Conservation (phyloP, 2,797 vertebrate species). For the Stomatorhinus walkeri region DNA sequence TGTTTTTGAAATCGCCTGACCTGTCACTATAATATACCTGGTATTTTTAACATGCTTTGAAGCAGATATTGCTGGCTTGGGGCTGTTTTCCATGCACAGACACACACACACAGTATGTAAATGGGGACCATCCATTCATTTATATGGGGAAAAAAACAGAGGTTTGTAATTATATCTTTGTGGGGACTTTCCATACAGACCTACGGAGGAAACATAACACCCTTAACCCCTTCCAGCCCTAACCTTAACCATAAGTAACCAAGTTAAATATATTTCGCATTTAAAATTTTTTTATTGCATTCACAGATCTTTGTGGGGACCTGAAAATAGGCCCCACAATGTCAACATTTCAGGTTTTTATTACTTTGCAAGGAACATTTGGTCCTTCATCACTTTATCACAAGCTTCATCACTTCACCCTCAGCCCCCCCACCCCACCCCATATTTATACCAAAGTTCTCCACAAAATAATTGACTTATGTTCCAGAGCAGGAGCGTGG, state of each 20-base stretch:
- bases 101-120: neutral
- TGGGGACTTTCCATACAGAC: neutral
- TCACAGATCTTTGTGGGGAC: neutral
- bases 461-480: neutral
- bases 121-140: too few relatives aligned
- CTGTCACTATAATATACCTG: neutral
- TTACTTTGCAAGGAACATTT: neutral
- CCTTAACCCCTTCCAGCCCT: too few relatives aligned
- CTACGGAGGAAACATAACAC: neutral
- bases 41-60: neutral
- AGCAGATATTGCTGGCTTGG: neutral
- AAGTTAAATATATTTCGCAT: too few relatives aligned
- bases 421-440: neutral
- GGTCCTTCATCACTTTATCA: neutral
- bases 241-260: too few relatives aligned
- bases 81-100: neutral
- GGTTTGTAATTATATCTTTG: too few relatives aligned
- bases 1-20: neutral
- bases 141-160: too few relatives aligned
- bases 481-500: neutral
- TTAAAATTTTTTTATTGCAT: neutral
- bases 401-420: neutral
- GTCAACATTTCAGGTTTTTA: neutral
- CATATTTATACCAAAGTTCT: neutral
- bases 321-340: neutral